Base-by-base conservation (phyloP, 2,888 invertebrate species). In the Drosophila algonquin region DNA sequence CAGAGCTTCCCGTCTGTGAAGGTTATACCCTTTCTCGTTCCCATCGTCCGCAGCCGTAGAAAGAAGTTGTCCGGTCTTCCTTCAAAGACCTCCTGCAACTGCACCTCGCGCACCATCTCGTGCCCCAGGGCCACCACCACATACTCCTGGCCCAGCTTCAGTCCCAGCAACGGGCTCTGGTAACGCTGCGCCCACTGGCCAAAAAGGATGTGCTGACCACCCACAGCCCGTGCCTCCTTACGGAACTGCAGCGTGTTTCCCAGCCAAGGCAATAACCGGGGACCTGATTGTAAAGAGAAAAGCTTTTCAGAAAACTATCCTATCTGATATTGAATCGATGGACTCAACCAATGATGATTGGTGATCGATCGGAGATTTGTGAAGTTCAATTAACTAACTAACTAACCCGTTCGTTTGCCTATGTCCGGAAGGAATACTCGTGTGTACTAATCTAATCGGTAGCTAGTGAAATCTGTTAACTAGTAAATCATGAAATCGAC, bases 1-100 rank as follows among this genome's bases (percentile, higher is more conserved):
- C 94, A 95, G 2, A 93, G 86, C 7, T 91, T 81, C 0, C 94
- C 94, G 70, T 94, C 94, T 1, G 94, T 93, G 90, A 94, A 94
- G 1, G 94, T 94, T 45, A 95, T 94, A 30, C 92, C 92, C 40
- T 89, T 85, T 4, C 92, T 93, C 1, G 93, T 93, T 27, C 95
- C 95, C 93, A 95, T 93, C 16, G 94, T 94, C 30, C 95, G 92
- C 14, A 95, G 87, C 35, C 93, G 92, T 16, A 94, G 91, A 78
- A 95, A 95, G 81, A 95, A 94, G 69, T 94, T 94, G 86, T 95
- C 94, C 0, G 96, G 96, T 24, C 96, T 91, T 0, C 94, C 95
- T 67, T 94, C 94, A 77, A 93, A 95, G 24, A 94, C 94, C 61
- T 95, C 94, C 14, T 92, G 90, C 0, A 92, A 90, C 53, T 95